Evolutionary conservation across 1,140 invertebrate species (phyloP).

Genomic region (Leptopilina clavipes): DNA sequence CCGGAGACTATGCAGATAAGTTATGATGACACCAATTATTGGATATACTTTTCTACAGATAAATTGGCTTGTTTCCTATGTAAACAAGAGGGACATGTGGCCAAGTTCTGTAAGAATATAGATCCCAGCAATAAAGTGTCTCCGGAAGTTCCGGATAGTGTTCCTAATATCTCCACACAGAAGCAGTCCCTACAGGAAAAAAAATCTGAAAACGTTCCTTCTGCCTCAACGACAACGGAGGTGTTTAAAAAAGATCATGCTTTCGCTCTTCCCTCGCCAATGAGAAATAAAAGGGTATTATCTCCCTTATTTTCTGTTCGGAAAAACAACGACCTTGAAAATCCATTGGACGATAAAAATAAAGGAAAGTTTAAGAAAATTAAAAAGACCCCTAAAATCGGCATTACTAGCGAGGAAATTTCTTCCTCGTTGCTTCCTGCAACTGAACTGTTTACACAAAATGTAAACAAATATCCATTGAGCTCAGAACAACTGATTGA

Average conservation of each 20-base stretch:
- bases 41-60: too few relatives aligned
- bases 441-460: background rate
- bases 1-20: too few relatives aligned
- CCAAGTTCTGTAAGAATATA: background rate
- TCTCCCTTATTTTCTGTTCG: background rate
- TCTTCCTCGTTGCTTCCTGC: background rate
- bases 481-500: background rate
- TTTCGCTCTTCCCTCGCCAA: background rate
- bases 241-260: background rate
- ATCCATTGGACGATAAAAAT: background rate
- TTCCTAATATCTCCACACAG: background rate
- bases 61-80: too few relatives aligned
- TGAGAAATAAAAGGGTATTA: background rate
- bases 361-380: background rate
- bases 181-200: background rate
- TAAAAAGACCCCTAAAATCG: background rate
- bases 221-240: too few relatives aligned
- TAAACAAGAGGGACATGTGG: too few relatives aligned
- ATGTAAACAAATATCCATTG: constrained; percentile 5
- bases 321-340: background rate
- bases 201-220: too few relatives aligned
- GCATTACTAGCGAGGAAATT: background rate
- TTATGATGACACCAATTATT: too few relatives aligned
- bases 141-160: background rate
- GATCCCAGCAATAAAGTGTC: background rate